Base-by-base conservation (phyloP, 2,797 vertebrate genomes). In the Dendrocincla tyrannina region DNA sequence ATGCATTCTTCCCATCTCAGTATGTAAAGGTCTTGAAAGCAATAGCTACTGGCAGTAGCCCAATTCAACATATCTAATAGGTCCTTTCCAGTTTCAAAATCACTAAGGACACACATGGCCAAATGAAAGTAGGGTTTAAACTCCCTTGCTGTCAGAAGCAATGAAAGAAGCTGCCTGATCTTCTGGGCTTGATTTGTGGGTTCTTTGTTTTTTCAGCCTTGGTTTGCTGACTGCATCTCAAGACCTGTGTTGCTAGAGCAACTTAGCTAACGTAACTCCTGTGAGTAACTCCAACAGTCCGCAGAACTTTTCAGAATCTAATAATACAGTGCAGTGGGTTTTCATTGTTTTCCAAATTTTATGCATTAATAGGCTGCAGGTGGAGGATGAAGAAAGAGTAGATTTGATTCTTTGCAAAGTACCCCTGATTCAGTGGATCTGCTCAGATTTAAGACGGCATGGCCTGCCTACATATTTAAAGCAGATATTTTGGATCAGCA, bases 21-120 rank as follows among this genome's bases (percentile, higher is more conserved):
- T 58, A 78, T 42, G 91, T 84, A 93, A 97, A 97, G 95, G 94
- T 96, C 96, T 96, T 96, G 95, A 95, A 96, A 96, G 92, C 90
- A 93, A 95, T 96, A 94, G 93, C 93, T 97, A 88, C 90, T 97
- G 95, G 96, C 96, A 95, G 64, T 83, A 86, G 83, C 88, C 94
- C 92, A 96, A 27, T 72, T 89, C 75, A 53, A 84, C 80, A 94
- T 92, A 96, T 95, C 91, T 93, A 62, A 39, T 68, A 86, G 88
- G 79, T 95, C 90, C 72, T 87, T 97, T 76, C 76, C 77, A 86
- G 88, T 85, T 95, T 83, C 79, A 89, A 92, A 96, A 95, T 88
- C 87, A 55, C 75, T 84, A 32, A 80, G 76, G 85, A 89, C 91
- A 91, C 89, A 88, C 59, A 55, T 70, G 78, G 55, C 27, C n/a